phyloP scores from a whole-genome alignment of 2,113 vertebrate species.

The Campylomormyrus numenius region DNA sequence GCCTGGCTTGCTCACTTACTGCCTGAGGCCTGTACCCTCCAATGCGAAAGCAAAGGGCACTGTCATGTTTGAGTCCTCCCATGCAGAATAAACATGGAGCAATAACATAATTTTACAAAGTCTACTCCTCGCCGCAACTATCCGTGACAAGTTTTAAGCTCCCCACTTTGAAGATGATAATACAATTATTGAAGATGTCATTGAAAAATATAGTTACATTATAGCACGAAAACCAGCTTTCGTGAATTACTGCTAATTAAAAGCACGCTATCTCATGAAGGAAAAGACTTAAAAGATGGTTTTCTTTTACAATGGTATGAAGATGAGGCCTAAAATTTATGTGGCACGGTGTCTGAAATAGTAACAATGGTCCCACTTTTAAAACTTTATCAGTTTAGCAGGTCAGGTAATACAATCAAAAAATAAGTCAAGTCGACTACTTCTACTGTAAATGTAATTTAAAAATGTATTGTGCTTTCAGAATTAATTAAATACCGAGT shows the following conservation, averaged over 20 bases:
- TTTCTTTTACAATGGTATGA: not conserved
- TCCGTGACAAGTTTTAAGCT: not conserved
- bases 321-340: not conserved
- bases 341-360: not conserved
- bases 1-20: not conserved
- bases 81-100: constrained; percentile 6
- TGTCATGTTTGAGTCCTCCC: constrained; percentile 13
- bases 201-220: not conserved
- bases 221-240: not conserved
- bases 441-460: not conserved
- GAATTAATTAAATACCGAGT: not conserved
- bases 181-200: not conserved
- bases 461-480: not conserved
- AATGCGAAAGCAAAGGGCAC: not conserved
- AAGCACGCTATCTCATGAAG: not conserved
- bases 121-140: not conserved
- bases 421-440: not conserved
- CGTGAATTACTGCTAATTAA: constrained; percentile 9
- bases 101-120: not conserved
- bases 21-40: not conserved
- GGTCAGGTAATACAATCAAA: not conserved
- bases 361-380: not conserved
- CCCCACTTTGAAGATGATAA: not conserved
- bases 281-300: not conserved
- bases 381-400: not conserved